Base-by-base conservation (phyloP, 2,113 vertebrate genomes). In the Macrotis lagotis region DNA sequence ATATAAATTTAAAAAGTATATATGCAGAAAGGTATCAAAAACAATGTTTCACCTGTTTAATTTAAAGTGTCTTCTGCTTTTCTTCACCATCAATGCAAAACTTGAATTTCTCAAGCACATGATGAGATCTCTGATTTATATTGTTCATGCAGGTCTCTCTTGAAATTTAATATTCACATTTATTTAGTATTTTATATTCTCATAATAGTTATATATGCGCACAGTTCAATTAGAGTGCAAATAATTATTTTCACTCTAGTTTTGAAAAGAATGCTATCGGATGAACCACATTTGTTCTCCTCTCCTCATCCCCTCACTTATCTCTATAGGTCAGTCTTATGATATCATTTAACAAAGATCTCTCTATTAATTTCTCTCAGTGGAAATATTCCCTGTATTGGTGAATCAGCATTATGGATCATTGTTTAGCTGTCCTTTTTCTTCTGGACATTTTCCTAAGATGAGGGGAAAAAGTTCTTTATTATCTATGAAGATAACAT, bases 211-310 rank as follows among this genome's bases (percentile, higher is more conserved):
- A n/a, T 74, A 74, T 74, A n/a, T 74, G 31, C 12, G 14, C 3
- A 66, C 3, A 66, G 97, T 97, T 95, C 51, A 92, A 24, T 93
- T 7, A 50, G 95, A 66, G 97, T 97, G 95, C 51, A 92, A 24
- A 94, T 7, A 50, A 96, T 3, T 93, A n/a, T 53, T 16, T 96
- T 25, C 28, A 90, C 93, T 95, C 44, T 92, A 92, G 93, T 12
- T 90, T 25, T 94, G 31, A 96, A 94, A 90, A 25, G 97, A 91
- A 52, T 89, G 48, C 16, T 51, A 22, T 25, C 22, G 52, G 90
- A 90, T 51, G 74, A 93, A 94, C 91, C 94, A 83, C 19, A 44
- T 31, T 28, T 66, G 28, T 66, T 66, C 26, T 44, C 19, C 16
- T 44, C 37, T 2, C 66, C 6, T 24, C n/a, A 22, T 12, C 10